phyloP scores from a whole-genome alignment of 2,888 invertebrate species.

The Pogonocherus hispidulus region DNA sequence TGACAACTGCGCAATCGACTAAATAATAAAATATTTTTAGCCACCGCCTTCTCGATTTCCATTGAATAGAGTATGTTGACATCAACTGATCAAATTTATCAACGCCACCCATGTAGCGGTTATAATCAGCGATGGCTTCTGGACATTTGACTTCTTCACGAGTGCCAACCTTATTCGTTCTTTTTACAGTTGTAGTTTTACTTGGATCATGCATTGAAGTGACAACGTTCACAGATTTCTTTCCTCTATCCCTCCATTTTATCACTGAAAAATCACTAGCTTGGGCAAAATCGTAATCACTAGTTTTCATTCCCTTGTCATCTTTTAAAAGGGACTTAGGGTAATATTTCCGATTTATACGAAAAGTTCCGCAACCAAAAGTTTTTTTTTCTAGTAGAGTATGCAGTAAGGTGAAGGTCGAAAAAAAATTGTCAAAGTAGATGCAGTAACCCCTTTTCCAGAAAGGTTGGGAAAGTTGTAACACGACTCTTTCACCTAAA shows the following conservation, averaged over 20 bases:
- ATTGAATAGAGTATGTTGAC: no score
- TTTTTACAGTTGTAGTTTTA: not conserved
- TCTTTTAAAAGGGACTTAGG: not conserved
- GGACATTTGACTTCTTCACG: not conserved
- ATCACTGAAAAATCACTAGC: not conserved
- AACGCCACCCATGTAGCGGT: not conserved
- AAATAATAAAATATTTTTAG: no score
- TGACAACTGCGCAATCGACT: no score
- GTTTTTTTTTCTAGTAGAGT: not conserved
- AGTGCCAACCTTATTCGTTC: not conserved
- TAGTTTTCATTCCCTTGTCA: not conserved
- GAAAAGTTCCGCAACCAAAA: conserved; percentile 1
- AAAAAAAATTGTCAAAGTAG: conserved; percentile 4
- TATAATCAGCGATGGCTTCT: not conserved
- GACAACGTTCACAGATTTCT: not conserved
- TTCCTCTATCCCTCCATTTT: not conserved
- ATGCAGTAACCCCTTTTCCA: not conserved
- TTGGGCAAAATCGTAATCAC: not conserved
- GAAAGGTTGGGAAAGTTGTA: not conserved
- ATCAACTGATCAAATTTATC: no score
- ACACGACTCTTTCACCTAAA: not conserved
- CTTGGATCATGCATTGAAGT: not conserved
- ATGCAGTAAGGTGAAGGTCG: not conserved
- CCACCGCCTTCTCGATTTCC: no score
- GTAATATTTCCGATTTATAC: not conserved